phyloP scores from a whole-genome alignment of 2,888 invertebrate species.

The Campoplex nolae region DNA sequence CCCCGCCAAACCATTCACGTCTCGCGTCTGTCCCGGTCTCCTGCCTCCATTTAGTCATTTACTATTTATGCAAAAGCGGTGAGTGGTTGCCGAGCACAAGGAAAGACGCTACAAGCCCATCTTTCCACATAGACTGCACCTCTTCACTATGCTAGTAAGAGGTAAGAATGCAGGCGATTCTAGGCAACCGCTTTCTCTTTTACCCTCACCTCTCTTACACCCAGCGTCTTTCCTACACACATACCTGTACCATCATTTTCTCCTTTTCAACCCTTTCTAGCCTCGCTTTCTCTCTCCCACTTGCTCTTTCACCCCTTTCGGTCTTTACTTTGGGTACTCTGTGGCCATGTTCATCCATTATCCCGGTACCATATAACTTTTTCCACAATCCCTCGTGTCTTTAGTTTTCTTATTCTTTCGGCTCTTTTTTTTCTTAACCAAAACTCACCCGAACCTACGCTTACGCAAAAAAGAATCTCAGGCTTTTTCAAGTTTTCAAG shows the following conservation, averaged over 20 bases:
- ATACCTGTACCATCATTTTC: constrained; percentile 38
- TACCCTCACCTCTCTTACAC: background rate
- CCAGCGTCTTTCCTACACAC: constrained; percentile 19
- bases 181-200: constrained; percentile 39
- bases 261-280: constrained; percentile 42
- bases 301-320: background rate
- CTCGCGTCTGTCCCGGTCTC: constrained; percentile 42
- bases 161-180: constrained; percentile 22
- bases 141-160: constrained; percentile 1
- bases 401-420: constrained; percentile 25
- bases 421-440: constrained; percentile 14
- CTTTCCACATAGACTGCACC: constrained; percentile 48
- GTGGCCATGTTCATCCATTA: constrained; percentile 60
- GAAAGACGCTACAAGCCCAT: constrained; percentile 54
- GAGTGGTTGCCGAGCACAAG: constrained; percentile 57
- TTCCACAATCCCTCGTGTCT: constrained; percentile 27
- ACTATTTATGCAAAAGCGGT: constrained; percentile 75
- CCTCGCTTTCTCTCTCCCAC: constrained; percentile 3
- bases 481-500: constrained; percentile 30
- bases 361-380: constrained; percentile 40
- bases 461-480: constrained; percentile 28
- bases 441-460: constrained; percentile 10
- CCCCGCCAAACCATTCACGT: constrained; percentile 39
- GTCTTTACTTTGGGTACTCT: constrained; percentile 22
- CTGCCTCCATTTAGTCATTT: constrained; percentile 75